Conservation (phyloP, 2,888 invertebrate species). For the Spialia ferax region DNA sequence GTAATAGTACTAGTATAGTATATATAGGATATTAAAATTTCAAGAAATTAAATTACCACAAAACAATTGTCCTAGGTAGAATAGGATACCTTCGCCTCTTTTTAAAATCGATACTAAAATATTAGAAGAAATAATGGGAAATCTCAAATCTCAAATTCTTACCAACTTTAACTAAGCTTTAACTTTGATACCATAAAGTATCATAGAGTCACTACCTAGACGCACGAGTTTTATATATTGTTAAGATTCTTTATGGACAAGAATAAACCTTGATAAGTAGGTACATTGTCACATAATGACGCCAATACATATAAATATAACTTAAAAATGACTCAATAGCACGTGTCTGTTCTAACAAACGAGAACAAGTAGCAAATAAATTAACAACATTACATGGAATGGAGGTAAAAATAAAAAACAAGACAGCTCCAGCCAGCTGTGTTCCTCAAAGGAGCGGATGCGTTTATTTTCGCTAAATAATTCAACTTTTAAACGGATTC, state of each 20-base stretch:
- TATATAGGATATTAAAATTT: too few species aligned
- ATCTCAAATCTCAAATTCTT: too few species aligned
- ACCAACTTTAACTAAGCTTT: too few species aligned
- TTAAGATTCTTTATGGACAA: not conserved
- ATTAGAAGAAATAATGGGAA: too few species aligned
- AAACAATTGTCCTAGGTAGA: too few species aligned
- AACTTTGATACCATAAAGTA: too few species aligned
- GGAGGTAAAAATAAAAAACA: constrained; percentile 19
- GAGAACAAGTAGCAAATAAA: constrained; percentile 29
- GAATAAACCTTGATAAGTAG: not conserved
- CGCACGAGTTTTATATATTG: too few species aligned
- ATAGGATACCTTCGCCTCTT: too few species aligned
- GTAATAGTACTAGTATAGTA: too few species aligned
- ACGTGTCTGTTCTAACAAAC: constrained; percentile 33
- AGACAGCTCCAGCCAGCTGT: constrained; percentile 29
- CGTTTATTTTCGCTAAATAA: constrained; percentile 36
- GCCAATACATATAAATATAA: constrained; percentile 20
- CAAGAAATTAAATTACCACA: too few species aligned
- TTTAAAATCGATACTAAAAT: too few species aligned
- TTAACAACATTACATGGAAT: constrained; percentile 27
- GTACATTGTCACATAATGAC: constrained; percentile 13
- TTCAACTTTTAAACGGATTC: constrained; percentile 40
- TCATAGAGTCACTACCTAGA: too few species aligned
- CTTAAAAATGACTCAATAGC: constrained; percentile 27
- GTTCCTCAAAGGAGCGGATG: constrained; percentile 34